Evolutionary conservation across 53 echinoderm and acorn worm species (phyloP), one percentile per base, ranked within the genome.

Genomic region (Crossaster papposus): DNA sequence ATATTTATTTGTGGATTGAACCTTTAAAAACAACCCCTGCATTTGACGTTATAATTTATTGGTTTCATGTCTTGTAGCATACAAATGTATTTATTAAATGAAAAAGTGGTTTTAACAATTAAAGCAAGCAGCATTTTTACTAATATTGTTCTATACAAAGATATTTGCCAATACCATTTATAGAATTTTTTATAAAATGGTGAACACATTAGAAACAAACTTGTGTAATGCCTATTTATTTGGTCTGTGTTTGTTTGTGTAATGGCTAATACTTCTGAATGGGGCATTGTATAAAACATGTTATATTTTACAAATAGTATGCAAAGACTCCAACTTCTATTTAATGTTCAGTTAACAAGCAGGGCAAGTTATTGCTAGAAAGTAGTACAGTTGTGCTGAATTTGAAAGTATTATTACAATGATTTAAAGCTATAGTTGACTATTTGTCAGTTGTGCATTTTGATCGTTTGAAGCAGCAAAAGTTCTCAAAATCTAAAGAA

Each of bases 161-260:
- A 84, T 78, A 84, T 84, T 68, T 84, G 84, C 84, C 36, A 72
- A 84, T 84, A 72, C 84, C 84, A 84, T 84, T 84, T 84, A 84
- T 84, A 84, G 78, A 72, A 65, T 84, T 84, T 83, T 71, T 84
- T 84, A 84, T 84, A 84, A 84, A 84, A 84, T 84, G 84, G 84
- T 84, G 32, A 72, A 70, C 54, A 84, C 14, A 84, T 7, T 20
- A 23, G 26, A 84, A 51, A 54, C 30, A 54, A 44, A 44, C 9
- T 1, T 2, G 32, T 72, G 17, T 72, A 24, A 70, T 53, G 72
- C 29, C n/a, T 84, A 15, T 22, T 84, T 33, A 72, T 18, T 84
- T 50, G 34, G 14, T 36, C 36, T 35, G 10, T 24, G 72, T 34
- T 14, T 71, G 71, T 13, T 30, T 14, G 8, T 71, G 29, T 71